Base-by-base conservation (phyloP, 2,888 invertebrate genomes). In the Tuberolachnus salignus region DNA sequence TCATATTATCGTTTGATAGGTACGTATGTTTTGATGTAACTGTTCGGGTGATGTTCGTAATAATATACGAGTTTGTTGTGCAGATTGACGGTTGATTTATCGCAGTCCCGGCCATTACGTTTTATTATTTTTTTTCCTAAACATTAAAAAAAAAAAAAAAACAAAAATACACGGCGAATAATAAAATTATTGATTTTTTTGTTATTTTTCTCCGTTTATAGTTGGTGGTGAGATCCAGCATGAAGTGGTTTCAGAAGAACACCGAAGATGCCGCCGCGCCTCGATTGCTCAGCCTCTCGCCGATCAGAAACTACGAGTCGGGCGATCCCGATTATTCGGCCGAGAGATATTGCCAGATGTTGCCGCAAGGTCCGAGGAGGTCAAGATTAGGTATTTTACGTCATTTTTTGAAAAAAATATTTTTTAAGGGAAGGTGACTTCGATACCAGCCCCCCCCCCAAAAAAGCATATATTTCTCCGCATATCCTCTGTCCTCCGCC, bases 231-330 rank as follows among this genome's bases (percentile, higher is more conserved):
- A 53, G 53, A 64, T 53, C 73, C 14, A 75, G 66, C 21, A 91
- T 91, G 91, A 90, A 91, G 87, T 91, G 91, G 91, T 91, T 91
- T 87, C 90, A 88, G 82, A 87, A 87, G 86, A 88, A 88, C 84
- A 86, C 87, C 83, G 89, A 89, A 84, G 90, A 89, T 86, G 88
- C 75, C 3, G 88, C 75, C 1, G 69, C 78, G 85, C 91, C 91
- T 83, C 88, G 90, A 86, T 88, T 91, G 84, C 87, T 91, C 82
- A 91, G 91, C 86, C 88, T 91, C 82, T 90, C 91, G 82, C 90
- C 91, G 53, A 84, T 88, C 80, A 85, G 87, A 82, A 85, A 85
- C 81, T 86, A 86, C 81, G 86, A 78, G 16, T 67, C 78, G 3
- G 78, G 78, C 51, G 59, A 59, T 14, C 78, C 78, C 73, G 73